Base-by-base conservation (phyloP, 2,888 invertebrate species). In the Chloroclystis v-ata region DNA sequence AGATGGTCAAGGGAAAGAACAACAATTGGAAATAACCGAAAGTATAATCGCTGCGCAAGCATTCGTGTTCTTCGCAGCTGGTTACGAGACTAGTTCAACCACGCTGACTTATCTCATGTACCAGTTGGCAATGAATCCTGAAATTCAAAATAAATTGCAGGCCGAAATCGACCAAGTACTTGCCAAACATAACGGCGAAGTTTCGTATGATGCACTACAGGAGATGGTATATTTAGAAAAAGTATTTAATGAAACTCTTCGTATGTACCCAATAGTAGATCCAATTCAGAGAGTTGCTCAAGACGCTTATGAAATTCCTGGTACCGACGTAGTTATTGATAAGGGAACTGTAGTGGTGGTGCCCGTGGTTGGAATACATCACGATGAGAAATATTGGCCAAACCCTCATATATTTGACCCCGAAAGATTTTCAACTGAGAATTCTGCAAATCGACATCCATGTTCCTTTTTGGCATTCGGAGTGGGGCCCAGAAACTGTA, bases 391-490 rank as follows among this genome's bases (percentile, higher is more conserved):
- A 37, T 72, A 81, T 52, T 89, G 77, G 54, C 68, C 76, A 0
- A 62, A 88, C 8, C 87, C 89, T 6, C 60, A 72, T 32, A 70
- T 67, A 44, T 89, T 86, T 50, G 75, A 85, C 53, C 89, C 89
- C 1, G 82, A 88, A 28, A 67, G 85, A 47, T 89, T 89, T 62
- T 60, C 67, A 12, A 46, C 69, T 0, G 72, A 77, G 32, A 73
- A 71, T 13, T 65, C 58, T 28, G 65, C 61, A 12, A 49, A 60
- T 6, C 63, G 76, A 2, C 77, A 75, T 46, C 58, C 72, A 0
- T 78, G 75, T 52, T 75, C 75, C 1, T 85, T 72, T 50, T 44
- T 83, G 42, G 82, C 84, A 4, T 85, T 85, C 53, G 84, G 84
- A 30, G 64, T 69, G 16, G 84, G 84, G 5, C 82, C 82, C 1